Evolutionary conservation across 1,140 invertebrate species (phyloP).

Genomic region (Andrena cerasifolii): DNA sequence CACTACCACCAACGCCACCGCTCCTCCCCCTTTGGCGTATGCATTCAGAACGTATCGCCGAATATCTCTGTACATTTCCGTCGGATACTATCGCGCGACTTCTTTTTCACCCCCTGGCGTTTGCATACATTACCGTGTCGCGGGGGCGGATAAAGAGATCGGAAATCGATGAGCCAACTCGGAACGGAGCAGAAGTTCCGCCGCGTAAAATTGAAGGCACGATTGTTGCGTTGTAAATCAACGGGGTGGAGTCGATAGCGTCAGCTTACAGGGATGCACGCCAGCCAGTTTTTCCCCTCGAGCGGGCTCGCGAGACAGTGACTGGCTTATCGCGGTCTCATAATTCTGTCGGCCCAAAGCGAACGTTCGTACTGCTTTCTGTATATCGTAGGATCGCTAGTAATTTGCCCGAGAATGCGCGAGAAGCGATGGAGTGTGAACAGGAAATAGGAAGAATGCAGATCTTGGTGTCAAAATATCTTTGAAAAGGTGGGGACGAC

Average conservation of each 20-base stretch:
- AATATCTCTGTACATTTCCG: not conserved
- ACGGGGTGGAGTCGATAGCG: not conserved
- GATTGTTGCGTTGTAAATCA: not conserved
- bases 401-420: no score
- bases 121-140: not conserved
- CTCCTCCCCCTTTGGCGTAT: not conserved
- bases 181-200: not conserved
- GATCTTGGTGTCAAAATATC: no score
- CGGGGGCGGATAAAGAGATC: not conserved
- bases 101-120: not conserved
- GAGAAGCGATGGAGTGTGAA: no score
- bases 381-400: no score
- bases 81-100: not conserved
- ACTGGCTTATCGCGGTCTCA: not conserved
- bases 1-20: no score
- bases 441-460: no score
- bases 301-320: not conserved
- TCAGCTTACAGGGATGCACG: not conserved
- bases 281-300: conserved; percentile 2
- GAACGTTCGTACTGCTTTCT: no score
- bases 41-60: not conserved
- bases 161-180: conserved; percentile 7
- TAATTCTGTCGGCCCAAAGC: no score
- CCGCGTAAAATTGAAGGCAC: no score
- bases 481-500: no score